Evolutionary conservation across 1,140 invertebrate genomes (phyloP).

Genomic region (Meloidogyne exigua): DNA sequence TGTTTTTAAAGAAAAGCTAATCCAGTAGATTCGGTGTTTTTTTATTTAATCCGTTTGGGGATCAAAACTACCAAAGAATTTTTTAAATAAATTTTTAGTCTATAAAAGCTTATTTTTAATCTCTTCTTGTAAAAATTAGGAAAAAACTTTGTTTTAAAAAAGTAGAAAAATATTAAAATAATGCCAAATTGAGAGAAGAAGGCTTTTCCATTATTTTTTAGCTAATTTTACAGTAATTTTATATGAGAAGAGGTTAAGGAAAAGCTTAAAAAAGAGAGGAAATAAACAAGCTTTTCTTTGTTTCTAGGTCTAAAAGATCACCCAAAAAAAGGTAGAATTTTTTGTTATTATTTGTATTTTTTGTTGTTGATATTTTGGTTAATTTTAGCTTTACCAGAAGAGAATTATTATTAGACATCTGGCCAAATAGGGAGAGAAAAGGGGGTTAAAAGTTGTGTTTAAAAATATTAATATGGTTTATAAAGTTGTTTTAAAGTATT

Average conservation of each 20-base stretch:
- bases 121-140: neutral
- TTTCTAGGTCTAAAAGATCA: neutral
- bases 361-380: neutral
- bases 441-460: neutral
- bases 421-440: neutral
- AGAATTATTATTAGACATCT: neutral
- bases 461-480: too few relatives aligned
- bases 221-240: slow-evolving; percentile 1
- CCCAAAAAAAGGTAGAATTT: neutral
- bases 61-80: too few relatives aligned
- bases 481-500: too few relatives aligned
- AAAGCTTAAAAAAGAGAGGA: neutral
- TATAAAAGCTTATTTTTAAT: neutral
- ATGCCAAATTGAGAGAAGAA: neutral
- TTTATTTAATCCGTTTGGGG: too few relatives aligned
- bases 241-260: neutral
- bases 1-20: too few relatives aligned
- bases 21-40: too few relatives aligned
- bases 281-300: too few relatives aligned
- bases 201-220: neutral
- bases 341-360: neutral
- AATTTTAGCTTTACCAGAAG: neutral
- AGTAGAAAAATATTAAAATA: neutral
- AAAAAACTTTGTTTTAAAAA: too few relatives aligned
- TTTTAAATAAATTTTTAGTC: too few relatives aligned